Evolutionary conservation across 1,140 invertebrate genomes (phyloP).

Genomic region (Musca domestica): DNA sequence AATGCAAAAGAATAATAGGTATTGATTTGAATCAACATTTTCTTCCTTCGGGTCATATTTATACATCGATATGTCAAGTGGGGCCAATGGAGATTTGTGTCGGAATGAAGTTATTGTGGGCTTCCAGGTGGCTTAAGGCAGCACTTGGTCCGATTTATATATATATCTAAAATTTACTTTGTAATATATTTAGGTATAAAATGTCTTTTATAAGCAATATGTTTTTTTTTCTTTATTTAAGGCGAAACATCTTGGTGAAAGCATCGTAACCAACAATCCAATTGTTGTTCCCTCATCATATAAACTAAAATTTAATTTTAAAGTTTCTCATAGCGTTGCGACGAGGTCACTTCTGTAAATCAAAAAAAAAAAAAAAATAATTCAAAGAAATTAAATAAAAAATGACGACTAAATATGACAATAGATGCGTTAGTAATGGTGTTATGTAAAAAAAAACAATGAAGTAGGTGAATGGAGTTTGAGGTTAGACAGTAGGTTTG

Average conservation of each 20-base stretch:
- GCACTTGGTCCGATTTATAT: not conserved
- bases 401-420: no score
- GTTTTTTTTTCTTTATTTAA: not conserved
- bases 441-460: not conserved
- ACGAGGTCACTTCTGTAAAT: conserved; percentile 85
- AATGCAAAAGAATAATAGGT: no score
- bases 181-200: conserved; percentile 5
- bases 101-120: no score
- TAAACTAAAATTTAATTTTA: conserved; percentile 55
- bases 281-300: not conserved
- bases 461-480: not conserved
- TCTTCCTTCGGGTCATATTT: no score
- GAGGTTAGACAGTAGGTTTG: not conserved
- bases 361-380: conserved; percentile 48
- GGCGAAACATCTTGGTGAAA: conserved; percentile 3
- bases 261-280: conserved; percentile 1
- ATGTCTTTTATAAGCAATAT: conserved; percentile 4
- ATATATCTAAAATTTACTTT: conserved; percentile 8
- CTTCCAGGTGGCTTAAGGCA: no score
- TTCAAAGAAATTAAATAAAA: conserved; percentile 29
- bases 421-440: not conserved
- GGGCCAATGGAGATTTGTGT: no score
- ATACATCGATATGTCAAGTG: no score
- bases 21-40: no score
- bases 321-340: conserved; percentile 87